Evolutionary conservation across 35 echinoderm and acorn worm species (phyloP).

Genomic region (Anneissia japonica): DNA sequence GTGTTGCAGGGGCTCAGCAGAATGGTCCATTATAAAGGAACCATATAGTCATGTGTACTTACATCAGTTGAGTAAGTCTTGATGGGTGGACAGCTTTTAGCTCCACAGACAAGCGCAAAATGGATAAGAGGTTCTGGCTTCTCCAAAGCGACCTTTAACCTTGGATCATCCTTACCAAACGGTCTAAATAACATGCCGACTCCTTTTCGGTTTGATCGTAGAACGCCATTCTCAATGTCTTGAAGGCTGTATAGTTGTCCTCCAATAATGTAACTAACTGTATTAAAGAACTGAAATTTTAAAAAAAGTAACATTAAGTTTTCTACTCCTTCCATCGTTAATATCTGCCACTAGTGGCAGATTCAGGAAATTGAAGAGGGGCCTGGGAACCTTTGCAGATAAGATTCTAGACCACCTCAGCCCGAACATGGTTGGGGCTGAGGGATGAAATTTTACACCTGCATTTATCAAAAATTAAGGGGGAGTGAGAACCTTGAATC

Average conservation of each 20-base stretch:
- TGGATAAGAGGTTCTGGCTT: constrained; percentile 72
- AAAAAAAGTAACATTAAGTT: background rate
- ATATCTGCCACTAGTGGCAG: too few relatives aligned
- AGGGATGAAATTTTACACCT: too few relatives aligned
- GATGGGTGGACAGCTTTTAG: constrained; percentile 91
- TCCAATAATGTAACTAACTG: constrained; percentile 79
- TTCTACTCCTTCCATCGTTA: too few relatives aligned
- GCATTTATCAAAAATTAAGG: too few relatives aligned
- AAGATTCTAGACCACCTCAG: too few relatives aligned
- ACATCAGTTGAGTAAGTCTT: constrained; percentile 82
- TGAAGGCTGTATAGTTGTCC: constrained; percentile 73
- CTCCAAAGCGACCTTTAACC: constrained; percentile 62
- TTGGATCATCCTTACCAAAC: constrained; percentile 66
- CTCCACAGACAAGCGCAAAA: constrained; percentile 91
- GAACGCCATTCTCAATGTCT: constrained; percentile 89
- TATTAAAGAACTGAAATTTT: constrained; percentile 75
- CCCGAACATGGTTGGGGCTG: too few relatives aligned
- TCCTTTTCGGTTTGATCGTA: constrained; percentile 64
- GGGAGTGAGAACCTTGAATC: too few relatives aligned
- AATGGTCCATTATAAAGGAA: too few relatives aligned
- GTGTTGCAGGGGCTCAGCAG: too few relatives aligned
- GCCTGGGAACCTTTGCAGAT: too few relatives aligned
- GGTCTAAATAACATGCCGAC: constrained; percentile 55
- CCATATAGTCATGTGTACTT: background rate
- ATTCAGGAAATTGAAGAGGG: too few relatives aligned